phyloP scores from a whole-genome alignment of 2,888 invertebrate species.

The Nomada ruficornis region DNA sequence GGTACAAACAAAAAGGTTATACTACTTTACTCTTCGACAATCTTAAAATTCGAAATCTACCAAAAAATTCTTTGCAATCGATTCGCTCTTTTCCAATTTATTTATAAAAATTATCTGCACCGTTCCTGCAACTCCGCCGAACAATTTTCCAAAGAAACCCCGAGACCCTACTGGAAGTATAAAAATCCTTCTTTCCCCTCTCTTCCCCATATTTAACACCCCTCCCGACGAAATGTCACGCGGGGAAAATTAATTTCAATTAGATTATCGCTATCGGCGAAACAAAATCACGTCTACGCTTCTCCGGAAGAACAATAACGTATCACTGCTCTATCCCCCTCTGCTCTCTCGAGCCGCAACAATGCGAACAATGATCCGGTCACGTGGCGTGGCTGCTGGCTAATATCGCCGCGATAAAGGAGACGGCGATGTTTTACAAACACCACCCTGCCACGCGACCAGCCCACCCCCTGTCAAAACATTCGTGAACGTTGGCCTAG shows the following conservation, averaged over 20 bases:
- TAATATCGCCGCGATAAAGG: slow-evolving; percentile 82
- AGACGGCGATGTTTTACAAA: slow-evolving; percentile 83
- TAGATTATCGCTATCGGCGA: slow-evolving; percentile 74
- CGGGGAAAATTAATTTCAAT: slow-evolving; percentile 75
- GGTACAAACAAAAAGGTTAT: no score
- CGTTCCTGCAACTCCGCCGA: no score
- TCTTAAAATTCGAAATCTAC: no score
- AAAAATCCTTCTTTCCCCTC: no score
- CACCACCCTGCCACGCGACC: slow-evolving; percentile 82
- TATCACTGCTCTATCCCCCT: slow-evolving; percentile 77
- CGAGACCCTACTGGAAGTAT: no score
- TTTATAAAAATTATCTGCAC: no score
- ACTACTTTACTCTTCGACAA: no score
- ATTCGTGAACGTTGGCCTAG: slow-evolving; percentile 68
- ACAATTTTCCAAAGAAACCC: no score
- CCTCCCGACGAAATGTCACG: background rate
- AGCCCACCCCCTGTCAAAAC: slow-evolving; percentile 82
- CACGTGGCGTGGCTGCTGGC: slow-evolving; percentile 75
- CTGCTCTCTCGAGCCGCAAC: slow-evolving; percentile 81
- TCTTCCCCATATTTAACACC: no score
- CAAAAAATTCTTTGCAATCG: no score
- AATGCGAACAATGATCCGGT: slow-evolving; percentile 76
- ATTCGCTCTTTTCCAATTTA: no score
- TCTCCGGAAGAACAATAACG: slow-evolving; percentile 54
- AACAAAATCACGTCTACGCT: slow-evolving; percentile 70